Percentiles rank a stretch among this genome's conserved stretches.
Evolutionary conservation across 1,140 invertebrate species (phyloP).

Genomic region (Heliconius hermathena): DNA sequence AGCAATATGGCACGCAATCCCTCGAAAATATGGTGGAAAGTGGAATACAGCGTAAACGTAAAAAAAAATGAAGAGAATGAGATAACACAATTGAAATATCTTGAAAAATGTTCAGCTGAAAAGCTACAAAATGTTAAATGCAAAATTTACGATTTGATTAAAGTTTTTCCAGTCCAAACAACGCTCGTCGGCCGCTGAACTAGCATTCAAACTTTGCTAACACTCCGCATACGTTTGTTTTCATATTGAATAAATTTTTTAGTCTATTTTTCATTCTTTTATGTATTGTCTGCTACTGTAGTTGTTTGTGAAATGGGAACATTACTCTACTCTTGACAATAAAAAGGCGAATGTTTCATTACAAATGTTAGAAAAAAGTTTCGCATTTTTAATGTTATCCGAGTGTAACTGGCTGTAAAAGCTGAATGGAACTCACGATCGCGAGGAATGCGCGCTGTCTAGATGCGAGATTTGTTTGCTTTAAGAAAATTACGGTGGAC

Average conservation of each 20-base stretch:
- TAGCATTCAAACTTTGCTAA: conserved; percentile 39
- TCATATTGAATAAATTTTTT: conserved; percentile 39
- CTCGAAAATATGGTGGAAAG: too few species aligned
- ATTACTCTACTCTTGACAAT: conserved; percentile 35
- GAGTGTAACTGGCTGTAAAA: conserved; percentile 27
- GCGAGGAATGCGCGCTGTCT: background rate
- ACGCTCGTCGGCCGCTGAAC: conserved; percentile 33
- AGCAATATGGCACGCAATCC: too few species aligned
- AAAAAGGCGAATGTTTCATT: conserved; percentile 34
- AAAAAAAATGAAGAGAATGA: background rate
- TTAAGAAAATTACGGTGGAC: conserved; percentile 3
- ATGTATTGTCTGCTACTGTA: conserved; percentile 32
- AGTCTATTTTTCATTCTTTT: conserved; percentile 27
- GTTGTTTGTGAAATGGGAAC: conserved; percentile 32
- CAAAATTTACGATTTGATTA: conserved; percentile 32
- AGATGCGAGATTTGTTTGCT: background rate
- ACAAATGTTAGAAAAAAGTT: conserved; percentile 28
- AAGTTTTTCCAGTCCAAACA: conserved; percentile 31
- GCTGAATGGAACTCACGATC: conserved; percentile 10
- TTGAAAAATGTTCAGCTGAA: conserved; percentile 25
- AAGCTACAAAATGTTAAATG: conserved; percentile 26
- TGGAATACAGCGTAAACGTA: too few species aligned
- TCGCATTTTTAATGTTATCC: conserved; percentile 27
- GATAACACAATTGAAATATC: conserved; percentile 20
- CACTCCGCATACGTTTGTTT: conserved; percentile 36